phyloP scores from a whole-genome alignment of 2,888 invertebrate genomes.

The Pyrrhosoma nymphula region DNA sequence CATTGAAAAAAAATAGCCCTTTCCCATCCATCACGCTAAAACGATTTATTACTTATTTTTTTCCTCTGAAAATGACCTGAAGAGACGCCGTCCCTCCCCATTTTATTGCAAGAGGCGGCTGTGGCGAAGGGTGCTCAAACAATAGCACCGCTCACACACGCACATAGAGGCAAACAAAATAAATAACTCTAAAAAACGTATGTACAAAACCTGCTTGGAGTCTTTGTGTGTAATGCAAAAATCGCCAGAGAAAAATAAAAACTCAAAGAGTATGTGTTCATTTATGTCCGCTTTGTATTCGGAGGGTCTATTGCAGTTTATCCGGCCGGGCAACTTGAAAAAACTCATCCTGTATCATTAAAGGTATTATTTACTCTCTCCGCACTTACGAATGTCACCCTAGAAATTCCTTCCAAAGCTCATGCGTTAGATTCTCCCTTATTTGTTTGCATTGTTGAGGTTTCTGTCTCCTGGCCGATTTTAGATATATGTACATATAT shows the following conservation, averaged over 20 bases:
- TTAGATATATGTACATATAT: no score
- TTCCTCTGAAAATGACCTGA: slow-evolving; percentile 4
- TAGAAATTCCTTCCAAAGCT: neutral
- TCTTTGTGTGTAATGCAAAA: slow-evolving; percentile 55
- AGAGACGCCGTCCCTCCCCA: neutral
- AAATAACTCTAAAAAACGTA: slow-evolving; percentile 64
- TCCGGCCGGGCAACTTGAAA: neutral
- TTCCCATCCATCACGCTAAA: slow-evolving; percentile 19
- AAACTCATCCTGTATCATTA: neutral
- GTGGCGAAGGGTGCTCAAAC: slow-evolving; percentile 30
- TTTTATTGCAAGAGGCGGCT: slow-evolving; percentile 16
- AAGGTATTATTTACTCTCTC: neutral
- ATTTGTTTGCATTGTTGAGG: neutral
- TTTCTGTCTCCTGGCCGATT: neutral
- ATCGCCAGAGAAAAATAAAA: slow-evolving; percentile 49
- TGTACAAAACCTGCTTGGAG: slow-evolving; percentile 59
- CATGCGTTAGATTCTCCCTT: neutral
- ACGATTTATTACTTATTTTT: slow-evolving; percentile 4
- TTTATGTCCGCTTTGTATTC: slow-evolving; percentile 39
- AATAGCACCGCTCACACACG: slow-evolving; percentile 11
- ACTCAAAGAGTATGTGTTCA: slow-evolving; percentile 37
- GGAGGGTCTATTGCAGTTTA: neutral
- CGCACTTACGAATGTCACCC: neutral
- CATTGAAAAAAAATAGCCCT: neutral
- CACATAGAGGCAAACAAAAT: slow-evolving; percentile 61